Evolutionary conservation across 2,113 vertebrate species (phyloP), one percentile per base, ranked within the genome.

Genomic region (Arenaria interpres): DNA sequence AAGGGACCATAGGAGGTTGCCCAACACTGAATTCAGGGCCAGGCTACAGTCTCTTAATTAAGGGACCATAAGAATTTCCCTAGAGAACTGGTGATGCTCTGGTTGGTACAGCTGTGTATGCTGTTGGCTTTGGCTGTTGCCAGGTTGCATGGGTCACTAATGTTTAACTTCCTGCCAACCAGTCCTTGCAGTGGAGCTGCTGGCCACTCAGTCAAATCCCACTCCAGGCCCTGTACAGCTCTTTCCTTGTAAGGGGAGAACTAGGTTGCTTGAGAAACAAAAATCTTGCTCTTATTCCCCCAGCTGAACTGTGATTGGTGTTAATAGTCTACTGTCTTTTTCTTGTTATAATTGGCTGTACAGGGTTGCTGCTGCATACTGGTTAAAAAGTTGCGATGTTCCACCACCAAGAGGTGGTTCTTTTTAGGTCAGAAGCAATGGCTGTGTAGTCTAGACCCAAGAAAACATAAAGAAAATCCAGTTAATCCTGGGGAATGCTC

Each of bases 61-160:
- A 81, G 32, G 16, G 73, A 59, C 7, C 4, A 12, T 62, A 41
- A 48, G 23, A 0, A 37, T 62, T 88, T 88, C 3, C 3, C 62
- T 50, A n/a, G 10, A 54, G 62, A 67, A 75, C 1, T 11, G 6
- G 7, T 16, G 14, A 19, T 71, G 39, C 27, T 66, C 0, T 4
- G 6, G 7, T 45, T 82, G 77, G 60, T 54, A 39, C 12, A 57
- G n/a, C n/a, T 67, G 30, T 10, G 8, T 21, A 7, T 35, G n/a
- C 32, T 59, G 9, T 48, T 59, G 51, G 9, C 14, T 20, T 73
- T 64, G 0, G 0, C 13, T 62, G 22, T 20, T 73, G 39, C 25
- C 41, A 45, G 13, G 35, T 57, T 6, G 2, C 5, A 6, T 8
- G 17, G 21, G 22, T n/a, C 22, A 8, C 11, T 46, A 3, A 39